phyloP scores from a whole-genome alignment of 2,888 invertebrate species.

The Pogonocherus hispidulus region DNA sequence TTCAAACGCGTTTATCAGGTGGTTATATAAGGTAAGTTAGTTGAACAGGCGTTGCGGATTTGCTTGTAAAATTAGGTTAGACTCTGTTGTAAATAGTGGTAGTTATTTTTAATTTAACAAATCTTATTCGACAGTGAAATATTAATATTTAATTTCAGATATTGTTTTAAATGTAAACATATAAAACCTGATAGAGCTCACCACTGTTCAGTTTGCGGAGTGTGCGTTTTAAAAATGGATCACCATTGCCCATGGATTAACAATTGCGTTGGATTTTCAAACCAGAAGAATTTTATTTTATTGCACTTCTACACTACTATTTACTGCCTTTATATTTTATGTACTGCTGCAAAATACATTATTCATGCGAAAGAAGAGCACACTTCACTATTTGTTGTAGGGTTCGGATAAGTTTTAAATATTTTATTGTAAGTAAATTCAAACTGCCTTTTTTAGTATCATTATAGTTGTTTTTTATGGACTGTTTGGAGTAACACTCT shows the following conservation, averaged over 20 bases:
- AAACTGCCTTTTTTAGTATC: constrained; percentile 38
- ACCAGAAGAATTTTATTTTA: constrained; percentile 59
- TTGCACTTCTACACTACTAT: constrained; percentile 51
- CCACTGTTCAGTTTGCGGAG: constrained; percentile 58
- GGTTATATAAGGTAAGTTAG: constrained; percentile 5
- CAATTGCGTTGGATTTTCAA: constrained; percentile 59
- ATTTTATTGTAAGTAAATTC: constrained; percentile 26
- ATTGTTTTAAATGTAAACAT: constrained; percentile 55
- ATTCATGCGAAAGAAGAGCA: background rate
- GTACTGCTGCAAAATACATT: constrained; percentile 27
- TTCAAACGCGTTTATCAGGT: constrained; percentile 67
- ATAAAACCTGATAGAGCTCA: constrained; percentile 62
- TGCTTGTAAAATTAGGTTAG: too few relatives aligned
- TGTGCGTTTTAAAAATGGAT: constrained; percentile 61
- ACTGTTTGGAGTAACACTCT: constrained; percentile 43
- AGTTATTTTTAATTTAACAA: too few relatives aligned
- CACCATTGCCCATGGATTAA: constrained; percentile 62
- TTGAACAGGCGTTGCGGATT: too few relatives aligned
- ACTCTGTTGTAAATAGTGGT: too few relatives aligned
- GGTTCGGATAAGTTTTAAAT: constrained; percentile 23
- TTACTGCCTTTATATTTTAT: constrained; percentile 46
- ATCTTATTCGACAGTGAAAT: too few relatives aligned
- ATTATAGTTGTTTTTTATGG: constrained; percentile 37
- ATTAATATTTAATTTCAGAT: constrained; percentile 47
- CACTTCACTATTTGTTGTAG: background rate